phyloP scores from a whole-genome alignment of 2,888 invertebrate species.

The Melanchra persicariae region DNA sequence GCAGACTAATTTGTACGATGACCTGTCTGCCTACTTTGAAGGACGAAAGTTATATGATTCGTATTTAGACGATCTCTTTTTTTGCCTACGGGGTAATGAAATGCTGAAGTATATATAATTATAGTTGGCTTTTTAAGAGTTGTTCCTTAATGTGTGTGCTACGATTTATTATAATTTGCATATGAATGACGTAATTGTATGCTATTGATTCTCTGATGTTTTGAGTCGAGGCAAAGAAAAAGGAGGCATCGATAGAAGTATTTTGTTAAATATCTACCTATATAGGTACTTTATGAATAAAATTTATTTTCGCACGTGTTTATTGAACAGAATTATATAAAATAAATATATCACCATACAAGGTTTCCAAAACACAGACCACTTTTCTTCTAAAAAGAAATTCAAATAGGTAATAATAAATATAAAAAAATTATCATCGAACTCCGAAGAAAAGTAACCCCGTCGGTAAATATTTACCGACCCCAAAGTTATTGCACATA shows the following conservation, averaged over 20 bases:
- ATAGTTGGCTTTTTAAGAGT: constrained; percentile 23
- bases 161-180: constrained; percentile 26
- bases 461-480: neutral
- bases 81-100: constrained; percentile 45
- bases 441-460: neutral
- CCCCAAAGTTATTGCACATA: constrained; percentile 6
- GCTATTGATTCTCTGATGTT: constrained; percentile 6
- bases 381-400: too few relatives aligned
- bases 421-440: too few relatives aligned
- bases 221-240: neutral
- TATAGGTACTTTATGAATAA: neutral
- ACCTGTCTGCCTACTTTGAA: constrained; percentile 83
- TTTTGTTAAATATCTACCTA: neutral
- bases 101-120: constrained; percentile 43
- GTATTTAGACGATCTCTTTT: constrained; percentile 66
- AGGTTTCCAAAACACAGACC: too few relatives aligned
- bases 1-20: constrained; percentile 77
- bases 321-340: too few relatives aligned
- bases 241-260: neutral
- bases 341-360: too few relatives aligned
- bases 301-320: neutral
- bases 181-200: constrained; percentile 40
- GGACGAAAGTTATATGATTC: constrained; percentile 70
- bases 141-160: constrained; percentile 38
- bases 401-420: too few relatives aligned